phyloP scores from a whole-genome alignment of 2,797 vertebrate species.

The Carapus acus region DNA sequence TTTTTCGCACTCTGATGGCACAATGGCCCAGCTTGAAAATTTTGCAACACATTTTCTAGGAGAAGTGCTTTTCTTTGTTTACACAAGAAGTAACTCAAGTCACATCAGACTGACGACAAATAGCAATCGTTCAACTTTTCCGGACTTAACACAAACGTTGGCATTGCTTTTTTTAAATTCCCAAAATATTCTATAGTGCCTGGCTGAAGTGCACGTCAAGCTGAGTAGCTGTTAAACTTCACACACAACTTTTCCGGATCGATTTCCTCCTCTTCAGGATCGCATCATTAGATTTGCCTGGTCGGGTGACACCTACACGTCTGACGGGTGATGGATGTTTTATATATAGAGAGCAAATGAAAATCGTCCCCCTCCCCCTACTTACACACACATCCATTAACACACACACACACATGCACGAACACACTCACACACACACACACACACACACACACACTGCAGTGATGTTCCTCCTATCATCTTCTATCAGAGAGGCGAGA shows the following conservation, averaged over 20 bases:
- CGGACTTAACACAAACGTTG: no score
- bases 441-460: slow-evolving; percentile 27
- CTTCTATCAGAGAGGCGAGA: slow-evolving; percentile 71
- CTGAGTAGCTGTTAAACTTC: slow-evolving; percentile 51
- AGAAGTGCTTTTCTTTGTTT: no score
- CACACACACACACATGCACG: no score
- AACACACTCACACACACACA: slow-evolving; percentile 11
- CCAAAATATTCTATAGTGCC: no score
- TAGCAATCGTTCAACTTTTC: no score
- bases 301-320: slow-evolving; percentile 71
- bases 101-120: no score
- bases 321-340: slow-evolving; percentile 76
- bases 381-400: no score
- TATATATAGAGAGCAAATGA: slow-evolving; percentile 77
- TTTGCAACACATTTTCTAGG: no score
- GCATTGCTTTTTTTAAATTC: no score
- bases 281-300: slow-evolving; percentile 74
- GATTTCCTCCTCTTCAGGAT: slow-evolving; percentile 61
- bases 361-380: slow-evolving; percentile 34
- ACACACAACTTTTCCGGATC: slow-evolving; percentile 61
- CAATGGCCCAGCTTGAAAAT: no score
- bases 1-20: no score
- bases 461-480: slow-evolving; percentile 69
- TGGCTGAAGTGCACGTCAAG: slow-evolving; percentile 25
- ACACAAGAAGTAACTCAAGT: no score